Evolutionary conservation across 2,797 vertebrate species (phyloP).

Genomic region (Ispidina picta): DNA sequence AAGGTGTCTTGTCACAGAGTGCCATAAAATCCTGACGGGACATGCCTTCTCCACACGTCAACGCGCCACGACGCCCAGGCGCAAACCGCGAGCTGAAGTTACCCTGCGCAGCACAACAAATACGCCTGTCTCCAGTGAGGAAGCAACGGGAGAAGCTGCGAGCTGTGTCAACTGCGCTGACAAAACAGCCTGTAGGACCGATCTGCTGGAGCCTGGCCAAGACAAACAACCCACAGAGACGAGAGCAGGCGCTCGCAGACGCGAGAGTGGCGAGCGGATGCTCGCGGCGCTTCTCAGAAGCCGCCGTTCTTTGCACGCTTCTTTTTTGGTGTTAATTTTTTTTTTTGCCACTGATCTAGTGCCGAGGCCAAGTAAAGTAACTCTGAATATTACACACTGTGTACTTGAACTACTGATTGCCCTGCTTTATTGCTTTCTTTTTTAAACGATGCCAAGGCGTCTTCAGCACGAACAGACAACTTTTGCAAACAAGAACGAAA

Average conservation of each 20-base stretch:
- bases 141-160: constrained; percentile 32
- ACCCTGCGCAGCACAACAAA: constrained; percentile 11
- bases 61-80: constrained; percentile 8
- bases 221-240: constrained; percentile 35
- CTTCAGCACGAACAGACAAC: background rate
- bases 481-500: background rate
- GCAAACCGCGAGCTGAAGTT: background rate
- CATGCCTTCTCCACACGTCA: constrained; percentile 25
- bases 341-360: constrained; percentile 28
- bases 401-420: constrained; percentile 28
- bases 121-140: background rate
- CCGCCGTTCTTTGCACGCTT: background rate
- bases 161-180: constrained; percentile 39
- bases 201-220: constrained; percentile 51
- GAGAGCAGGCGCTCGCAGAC: constrained; percentile 31
- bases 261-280: background rate
- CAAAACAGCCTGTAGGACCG: constrained; percentile 47
- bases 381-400: background rate
- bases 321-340: constrained; percentile 45
- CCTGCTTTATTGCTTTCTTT: background rate
- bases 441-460: background rate
- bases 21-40: constrained; percentile 35
- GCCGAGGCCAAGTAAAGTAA: constrained; percentile 10
- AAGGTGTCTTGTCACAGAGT: constrained; percentile 25
- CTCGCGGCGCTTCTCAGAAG: background rate